Conservation (phyloP, 2,113 vertebrate species). For the Psilopsiagon aurifrons region DNA sequence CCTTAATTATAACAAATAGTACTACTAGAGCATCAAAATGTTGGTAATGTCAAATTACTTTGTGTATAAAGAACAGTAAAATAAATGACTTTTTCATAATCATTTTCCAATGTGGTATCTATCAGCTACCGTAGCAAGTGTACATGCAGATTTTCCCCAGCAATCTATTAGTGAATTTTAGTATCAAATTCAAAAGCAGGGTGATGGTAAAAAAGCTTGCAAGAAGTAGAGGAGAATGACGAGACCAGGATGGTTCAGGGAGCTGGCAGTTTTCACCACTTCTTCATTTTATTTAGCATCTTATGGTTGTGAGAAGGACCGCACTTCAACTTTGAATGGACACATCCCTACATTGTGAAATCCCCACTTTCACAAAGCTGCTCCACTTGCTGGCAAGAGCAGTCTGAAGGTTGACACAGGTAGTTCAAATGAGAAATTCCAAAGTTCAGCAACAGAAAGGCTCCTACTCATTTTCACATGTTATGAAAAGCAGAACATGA, state of each 20-base stretch:
- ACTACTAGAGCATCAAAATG: conserved; percentile 38
- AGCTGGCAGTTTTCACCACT: background rate
- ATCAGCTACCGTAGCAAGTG: background rate
- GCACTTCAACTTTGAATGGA: background rate
- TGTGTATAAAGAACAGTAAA: conserved; percentile 62
- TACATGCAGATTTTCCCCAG: background rate
- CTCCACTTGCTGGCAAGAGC: background rate
- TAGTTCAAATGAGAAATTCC: background rate
- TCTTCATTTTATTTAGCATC: background rate
- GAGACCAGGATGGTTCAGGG: background rate
- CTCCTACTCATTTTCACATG: background rate
- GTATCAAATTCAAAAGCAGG: background rate
- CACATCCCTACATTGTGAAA: background rate
- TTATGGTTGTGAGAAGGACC: background rate
- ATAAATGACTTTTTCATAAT: conserved; percentile 52
- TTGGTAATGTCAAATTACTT: conserved; percentile 34
- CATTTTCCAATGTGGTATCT: conserved; percentile 20
- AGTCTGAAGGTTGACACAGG: background rate
- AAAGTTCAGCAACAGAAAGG: conserved; percentile 49
- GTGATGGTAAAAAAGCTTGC: background rate
- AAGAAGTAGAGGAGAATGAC: background rate
- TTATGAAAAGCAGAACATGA: background rate
- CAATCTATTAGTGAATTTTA: background rate
- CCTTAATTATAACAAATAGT: conserved; percentile 59
- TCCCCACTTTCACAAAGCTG: background rate